Base-by-base conservation (phyloP, 1,140 invertebrate species). In the Sycophila sp. region DNA sequence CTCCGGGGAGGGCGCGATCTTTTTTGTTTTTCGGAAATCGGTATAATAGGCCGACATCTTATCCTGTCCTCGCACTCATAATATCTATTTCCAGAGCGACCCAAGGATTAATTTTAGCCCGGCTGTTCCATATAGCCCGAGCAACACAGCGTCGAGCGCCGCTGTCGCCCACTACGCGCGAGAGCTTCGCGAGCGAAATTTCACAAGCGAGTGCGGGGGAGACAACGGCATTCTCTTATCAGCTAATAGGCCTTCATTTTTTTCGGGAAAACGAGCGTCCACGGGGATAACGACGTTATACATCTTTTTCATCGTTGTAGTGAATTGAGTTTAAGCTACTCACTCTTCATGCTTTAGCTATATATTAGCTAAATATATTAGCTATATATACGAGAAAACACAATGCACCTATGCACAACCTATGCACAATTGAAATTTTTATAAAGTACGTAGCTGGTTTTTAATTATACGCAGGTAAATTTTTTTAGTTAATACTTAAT, bases 1-100 rank as follows among this genome's bases (percentile, higher is more conserved):
- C n/a, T n/a, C n/a, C n/a, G n/a, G n/a, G n/a, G n/a, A n/a, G n/a
- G n/a, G n/a, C n/a, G n/a, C n/a, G n/a, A n/a, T n/a, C n/a, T n/a
- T n/a, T 13, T 13, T 60, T 42, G 47, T 71, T 71, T 66, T 66
- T 51, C 56, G 51, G 55, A 71, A 71, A 60, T 51, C 62, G 45
- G 63, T 71, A 84, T 85, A 85, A 85, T 85, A 81, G 82, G 77
- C 79, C 77, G 80, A 77, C 82, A 80, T 86, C 83, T 85, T 80
- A 83, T 85, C 84, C 80, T 86, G 84, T 85, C 83, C 84, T 86
- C 84, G 82, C 82, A 86, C 83, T 86, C 82, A 86, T 86, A 86
- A 85, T 80, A 83, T 85, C 84, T 86, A 86, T 86, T 86, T 86
- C 82, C 83, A 86, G 84, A 85, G 80, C 82, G 78, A 81, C 81